These are phyloP conservation scores for Castor canadensis DNA, from an alignment of 2,113 vertebrate species.

Conservation along the genomic window DNA sequence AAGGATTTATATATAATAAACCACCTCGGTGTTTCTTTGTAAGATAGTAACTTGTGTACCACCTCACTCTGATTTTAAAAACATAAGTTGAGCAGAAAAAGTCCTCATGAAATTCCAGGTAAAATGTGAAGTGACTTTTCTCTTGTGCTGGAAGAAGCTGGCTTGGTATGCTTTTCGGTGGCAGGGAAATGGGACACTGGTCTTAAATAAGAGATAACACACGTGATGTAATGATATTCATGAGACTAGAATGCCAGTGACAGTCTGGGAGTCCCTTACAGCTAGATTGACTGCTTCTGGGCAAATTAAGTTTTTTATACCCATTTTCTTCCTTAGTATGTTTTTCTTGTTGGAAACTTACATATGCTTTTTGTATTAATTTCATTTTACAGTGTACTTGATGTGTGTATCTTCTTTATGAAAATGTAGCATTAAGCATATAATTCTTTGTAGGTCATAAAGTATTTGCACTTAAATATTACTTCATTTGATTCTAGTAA, in stretches of 20 bases:
- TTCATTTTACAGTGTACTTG: neutral
- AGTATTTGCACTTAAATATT: neutral
- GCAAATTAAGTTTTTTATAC: neutral
- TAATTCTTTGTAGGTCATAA: neutral
- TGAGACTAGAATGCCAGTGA: rapidly evolving
- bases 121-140: neutral
- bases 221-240: rapidly evolving
- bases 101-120: neutral
- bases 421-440: neutral
- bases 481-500: neutral
- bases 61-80: conserved; percentile 3
- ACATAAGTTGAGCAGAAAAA: conserved; percentile 23
- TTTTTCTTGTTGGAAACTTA: neutral
- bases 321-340: neutral
- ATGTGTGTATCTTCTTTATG: neutral
- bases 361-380: neutral
- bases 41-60: neutral
- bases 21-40: neutral
- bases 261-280: neutral
- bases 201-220: neutral
- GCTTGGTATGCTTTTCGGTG: neutral
- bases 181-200: neutral
- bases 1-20: conserved; percentile 52
- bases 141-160: neutral
- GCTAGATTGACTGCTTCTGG: neutral